Evolutionary conservation across 2,888 invertebrate genomes (phyloP), one percentile per base, ranked within the genome.

Genomic region (Pachymerium ferrugineum): DNA sequence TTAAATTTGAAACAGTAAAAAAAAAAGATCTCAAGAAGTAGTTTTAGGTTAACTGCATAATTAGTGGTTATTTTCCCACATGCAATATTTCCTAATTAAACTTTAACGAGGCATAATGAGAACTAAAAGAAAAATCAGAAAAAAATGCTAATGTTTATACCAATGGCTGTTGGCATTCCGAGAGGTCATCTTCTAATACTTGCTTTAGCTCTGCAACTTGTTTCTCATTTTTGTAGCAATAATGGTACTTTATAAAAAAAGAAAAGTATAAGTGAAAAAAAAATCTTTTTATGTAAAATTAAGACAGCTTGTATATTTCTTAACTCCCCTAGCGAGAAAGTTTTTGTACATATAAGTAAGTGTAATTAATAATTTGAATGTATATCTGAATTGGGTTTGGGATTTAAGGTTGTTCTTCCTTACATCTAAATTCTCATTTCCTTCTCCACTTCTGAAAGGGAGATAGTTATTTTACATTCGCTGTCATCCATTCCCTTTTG

Each of bases 281-380:
- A 62, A n/a, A 28, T 14, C 12, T 22, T 54, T 62, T 38, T 38
- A 12, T 62, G 62, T 62, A 62, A 62, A 12, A n/a, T 62, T 28
- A n/a, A 62, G 62, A 62, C 62, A 62, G 62, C 62, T 62, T 62
- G 62, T 62, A 62, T 62, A 62, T 62, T 62, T 62, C 62, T 62
- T 62, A 62, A 28, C n/a, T 62, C 28, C 62, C 12, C 25, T 22
- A 62, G 28, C 10, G 25, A 28, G 28, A 28, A 25, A 62, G 28
- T 28, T 22, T 62, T 62, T 62, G 62, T 62, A 62, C 22, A 62
- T 62, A 62, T 62, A 28, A n/a, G n/a, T n/a, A n/a, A 62, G 62
- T 62, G 62, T 62, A 62, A 62, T 62, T 62, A 62, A 62, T n/a
- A 62, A 62, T 62, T 62, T 62, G 25, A 62, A 62, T 62, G 62